These are phyloP conservation scores for Ceuthmochares aereus DNA, from an alignment of 2,113 vertebrate species.

Conservation along the genomic window DNA sequence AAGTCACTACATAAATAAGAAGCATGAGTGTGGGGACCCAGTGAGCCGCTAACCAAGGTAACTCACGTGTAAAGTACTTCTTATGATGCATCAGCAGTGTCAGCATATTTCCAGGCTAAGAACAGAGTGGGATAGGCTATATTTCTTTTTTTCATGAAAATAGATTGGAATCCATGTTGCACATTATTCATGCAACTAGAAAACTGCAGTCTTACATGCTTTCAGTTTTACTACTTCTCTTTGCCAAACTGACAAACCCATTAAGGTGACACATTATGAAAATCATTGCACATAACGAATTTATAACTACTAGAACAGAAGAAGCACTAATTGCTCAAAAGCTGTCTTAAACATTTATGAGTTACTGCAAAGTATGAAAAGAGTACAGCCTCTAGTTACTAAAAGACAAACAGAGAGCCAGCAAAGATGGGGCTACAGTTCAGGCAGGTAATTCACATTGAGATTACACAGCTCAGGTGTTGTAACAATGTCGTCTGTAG, in stretches of 20 bases:
- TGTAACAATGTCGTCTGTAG: not conserved
- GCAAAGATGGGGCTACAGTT: not conserved
- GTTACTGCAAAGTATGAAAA: conserved; percentile 26
- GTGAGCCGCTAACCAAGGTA: conserved; percentile 34
- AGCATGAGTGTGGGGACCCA: not conserved
- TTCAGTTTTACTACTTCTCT: conserved; percentile 36
- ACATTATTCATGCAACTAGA: conserved; percentile 47
- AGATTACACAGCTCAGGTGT: not conserved
- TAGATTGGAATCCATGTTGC: not conserved
- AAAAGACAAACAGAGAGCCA: not conserved
- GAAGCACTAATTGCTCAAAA: conserved; percentile 64
- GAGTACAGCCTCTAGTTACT: not conserved
- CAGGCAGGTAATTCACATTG: not conserved
- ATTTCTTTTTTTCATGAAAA: not conserved
- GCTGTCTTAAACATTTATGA: conserved; percentile 57
- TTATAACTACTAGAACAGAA: conserved; percentile 53
- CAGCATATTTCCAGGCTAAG: conserved; percentile 52
- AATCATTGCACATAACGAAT: conserved; percentile 57
- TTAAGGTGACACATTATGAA: conserved; percentile 60
- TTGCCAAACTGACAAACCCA: conserved; percentile 50
- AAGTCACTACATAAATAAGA: conserved; percentile 1
- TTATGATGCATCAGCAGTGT: conserved; percentile 18
- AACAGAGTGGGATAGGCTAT: not conserved
- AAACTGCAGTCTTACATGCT: conserved; percentile 21
- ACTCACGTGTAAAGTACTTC: conserved; percentile 24